A percentile compares a stretch with the other conserved stretches of the same genome.
Conservation (phyloP, 1,140 invertebrate genomes). For the Aporrectodea caliginosa region DNA sequence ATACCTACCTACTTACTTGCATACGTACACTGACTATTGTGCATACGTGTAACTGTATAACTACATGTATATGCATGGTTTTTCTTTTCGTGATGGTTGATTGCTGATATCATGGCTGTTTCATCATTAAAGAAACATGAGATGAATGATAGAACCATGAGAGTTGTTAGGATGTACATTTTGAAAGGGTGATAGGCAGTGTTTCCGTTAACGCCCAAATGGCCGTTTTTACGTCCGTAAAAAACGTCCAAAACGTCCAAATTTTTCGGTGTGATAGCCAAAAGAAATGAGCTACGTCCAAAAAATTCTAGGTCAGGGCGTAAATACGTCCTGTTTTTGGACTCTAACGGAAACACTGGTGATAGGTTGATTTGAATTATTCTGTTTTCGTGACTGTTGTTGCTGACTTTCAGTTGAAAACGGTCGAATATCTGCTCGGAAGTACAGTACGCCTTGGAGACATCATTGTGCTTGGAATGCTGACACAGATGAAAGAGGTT, state of each 20-base stretch:
- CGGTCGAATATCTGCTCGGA: conserved; percentile 78
- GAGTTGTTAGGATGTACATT: background rate
- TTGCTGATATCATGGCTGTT: background rate
- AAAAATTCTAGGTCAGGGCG: no score
- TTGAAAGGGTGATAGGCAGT: no score
- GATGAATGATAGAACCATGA: background rate
- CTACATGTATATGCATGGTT: background rate
- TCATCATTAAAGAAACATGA: background rate
- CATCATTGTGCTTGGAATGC: conserved; percentile 77
- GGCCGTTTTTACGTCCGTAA: no score
- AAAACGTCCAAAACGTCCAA: no score
- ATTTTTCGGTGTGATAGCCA: no score
- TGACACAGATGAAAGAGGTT: conserved; percentile 80
- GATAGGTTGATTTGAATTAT: background rate
- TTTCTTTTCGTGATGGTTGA: background rate
- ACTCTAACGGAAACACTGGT: no score
- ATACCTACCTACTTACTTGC: no score
- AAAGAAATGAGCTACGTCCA: no score
- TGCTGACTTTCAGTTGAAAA: conserved; percentile 60
- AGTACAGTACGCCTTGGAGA: conserved; percentile 67
- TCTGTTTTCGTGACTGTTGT: background rate
- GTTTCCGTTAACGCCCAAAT: no score
- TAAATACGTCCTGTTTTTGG: no score
- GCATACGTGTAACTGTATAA: no score
- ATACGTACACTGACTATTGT: no score